Percentiles rank a stretch among this genome's conserved stretches.
These are phyloP conservation scores for Pollachius pollachius DNA, from an alignment of 2,113 vertebrate species.

Conservation along the genomic window DNA sequence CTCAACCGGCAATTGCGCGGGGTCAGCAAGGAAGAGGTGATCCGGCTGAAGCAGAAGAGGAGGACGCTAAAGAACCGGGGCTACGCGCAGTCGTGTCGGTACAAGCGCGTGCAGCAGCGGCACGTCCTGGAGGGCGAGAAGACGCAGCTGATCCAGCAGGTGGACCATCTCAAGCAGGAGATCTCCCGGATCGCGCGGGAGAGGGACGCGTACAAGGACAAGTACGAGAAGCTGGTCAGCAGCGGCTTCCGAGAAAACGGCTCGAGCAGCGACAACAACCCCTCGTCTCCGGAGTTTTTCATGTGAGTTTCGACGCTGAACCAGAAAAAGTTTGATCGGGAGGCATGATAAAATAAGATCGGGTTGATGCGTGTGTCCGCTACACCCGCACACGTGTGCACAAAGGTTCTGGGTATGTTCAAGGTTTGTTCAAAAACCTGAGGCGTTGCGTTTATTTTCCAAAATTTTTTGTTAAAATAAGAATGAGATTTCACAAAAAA, in stretches of 20 bases:
- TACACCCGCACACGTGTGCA: too few species aligned
- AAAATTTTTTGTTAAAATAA: too few species aligned
- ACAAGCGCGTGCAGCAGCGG: constrained; percentile 98
- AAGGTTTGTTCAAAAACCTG: too few species aligned
- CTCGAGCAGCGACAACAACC: constrained; percentile 90
- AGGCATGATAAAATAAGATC: constrained; percentile 27
- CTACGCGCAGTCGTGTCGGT: constrained; percentile 98
- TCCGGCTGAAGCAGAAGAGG: constrained; percentile 99
- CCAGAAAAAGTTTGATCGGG: constrained; percentile 52
- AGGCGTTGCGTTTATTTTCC: too few species aligned
- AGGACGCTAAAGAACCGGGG: constrained; percentile 98
- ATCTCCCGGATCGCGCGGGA: constrained; percentile 97
- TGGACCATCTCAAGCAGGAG: constrained; percentile 99
- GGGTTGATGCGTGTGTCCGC: too few species aligned
- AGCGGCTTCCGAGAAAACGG: constrained; percentile 98
- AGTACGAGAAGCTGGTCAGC: constrained; percentile 98
- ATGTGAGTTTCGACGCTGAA: constrained; percentile 87
- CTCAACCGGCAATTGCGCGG: constrained; percentile 97
- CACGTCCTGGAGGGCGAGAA: constrained; percentile 99
- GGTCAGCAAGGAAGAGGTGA: constrained; percentile 98
- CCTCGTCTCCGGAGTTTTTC: constrained; percentile 99
- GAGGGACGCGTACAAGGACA: constrained; percentile 99
- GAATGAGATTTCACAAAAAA: too few species aligned
- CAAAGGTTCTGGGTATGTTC: too few species aligned
- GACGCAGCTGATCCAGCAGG: constrained; percentile 97